Evolutionary conservation across 2,113 vertebrate species (phyloP).

Genomic region (Bufo bufo): DNA sequence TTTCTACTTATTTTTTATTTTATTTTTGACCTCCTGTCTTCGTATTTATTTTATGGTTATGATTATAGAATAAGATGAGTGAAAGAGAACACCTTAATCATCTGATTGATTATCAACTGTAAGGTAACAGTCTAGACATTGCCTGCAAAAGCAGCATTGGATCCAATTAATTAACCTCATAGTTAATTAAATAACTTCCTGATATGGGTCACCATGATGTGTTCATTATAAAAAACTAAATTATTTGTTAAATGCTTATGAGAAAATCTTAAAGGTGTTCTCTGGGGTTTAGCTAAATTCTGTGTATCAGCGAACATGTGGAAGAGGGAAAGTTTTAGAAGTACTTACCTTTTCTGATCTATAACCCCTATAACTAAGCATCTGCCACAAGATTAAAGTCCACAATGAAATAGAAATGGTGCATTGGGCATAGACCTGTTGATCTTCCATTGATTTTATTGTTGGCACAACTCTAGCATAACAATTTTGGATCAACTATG

Average conservation of each 20-base stretch:
- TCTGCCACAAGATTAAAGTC: too few relatives aligned
- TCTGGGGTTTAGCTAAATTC: too few relatives aligned
- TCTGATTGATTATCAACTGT: conserved; percentile 36
- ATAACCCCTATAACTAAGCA: too few relatives aligned
- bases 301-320: too few relatives aligned
- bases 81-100: conserved; percentile 17
- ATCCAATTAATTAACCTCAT: conserved; percentile 39
- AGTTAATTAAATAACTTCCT: conserved; percentile 13
- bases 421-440: too few relatives aligned
- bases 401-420: too few relatives aligned
- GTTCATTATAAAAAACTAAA: not conserved
- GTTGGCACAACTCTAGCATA: too few relatives aligned
- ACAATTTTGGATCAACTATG: too few relatives aligned
- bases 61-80: conserved; percentile 25
- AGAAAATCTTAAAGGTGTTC: not conserved
- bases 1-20: not conserved
- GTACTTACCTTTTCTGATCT: too few relatives aligned
- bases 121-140: conserved; percentile 19
- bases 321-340: too few relatives aligned
- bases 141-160: not conserved
- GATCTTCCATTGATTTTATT: too few relatives aligned
- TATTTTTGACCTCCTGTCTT: not conserved
- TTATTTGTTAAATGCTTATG: not conserved
- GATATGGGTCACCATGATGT: conserved; percentile 7
- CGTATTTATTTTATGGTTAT: conserved; percentile 25